Evolutionary conservation across 1,140 invertebrate genomes (phyloP).

Genomic region (Pachypeltis micranthus): DNA sequence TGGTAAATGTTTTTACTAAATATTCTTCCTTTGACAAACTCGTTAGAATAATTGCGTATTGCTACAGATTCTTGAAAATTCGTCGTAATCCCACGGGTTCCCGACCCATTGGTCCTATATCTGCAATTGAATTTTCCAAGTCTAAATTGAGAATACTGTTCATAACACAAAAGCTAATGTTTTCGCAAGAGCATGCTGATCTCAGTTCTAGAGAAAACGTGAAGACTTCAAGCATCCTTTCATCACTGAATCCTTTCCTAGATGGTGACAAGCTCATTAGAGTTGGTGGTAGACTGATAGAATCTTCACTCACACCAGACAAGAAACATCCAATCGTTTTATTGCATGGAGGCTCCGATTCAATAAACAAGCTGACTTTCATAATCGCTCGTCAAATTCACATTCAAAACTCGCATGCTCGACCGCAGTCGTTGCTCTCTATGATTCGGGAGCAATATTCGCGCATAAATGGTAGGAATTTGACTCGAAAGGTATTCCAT

Average conservation of each 20-base stretch:
- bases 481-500: constrained; percentile 9
- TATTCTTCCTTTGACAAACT: background rate
- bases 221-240: background rate
- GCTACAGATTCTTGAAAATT: background rate
- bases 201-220: background rate
- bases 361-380: constrained; percentile 21
- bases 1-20: background rate
- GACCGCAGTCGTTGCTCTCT: constrained; percentile 20
- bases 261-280: constrained; percentile 18
- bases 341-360: constrained; percentile 30
- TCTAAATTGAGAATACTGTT: background rate
- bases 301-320: constrained; percentile 16
- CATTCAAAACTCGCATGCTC: constrained; percentile 29
- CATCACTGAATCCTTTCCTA: constrained; percentile 7
- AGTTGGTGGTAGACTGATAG: constrained; percentile 11
- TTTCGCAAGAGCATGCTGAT: background rate
- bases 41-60: background rate
- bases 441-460: constrained; percentile 14
- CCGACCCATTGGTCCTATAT: background rate
- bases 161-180: background rate
- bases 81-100: background rate
- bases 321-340: constrained; percentile 35
- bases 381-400: constrained; percentile 32
- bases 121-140: background rate
- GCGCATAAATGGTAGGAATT: constrained; percentile 6